Evolutionary conservation across 2,113 vertebrate species (phyloP).

Genomic region (Dipodomys spectabilis): DNA sequence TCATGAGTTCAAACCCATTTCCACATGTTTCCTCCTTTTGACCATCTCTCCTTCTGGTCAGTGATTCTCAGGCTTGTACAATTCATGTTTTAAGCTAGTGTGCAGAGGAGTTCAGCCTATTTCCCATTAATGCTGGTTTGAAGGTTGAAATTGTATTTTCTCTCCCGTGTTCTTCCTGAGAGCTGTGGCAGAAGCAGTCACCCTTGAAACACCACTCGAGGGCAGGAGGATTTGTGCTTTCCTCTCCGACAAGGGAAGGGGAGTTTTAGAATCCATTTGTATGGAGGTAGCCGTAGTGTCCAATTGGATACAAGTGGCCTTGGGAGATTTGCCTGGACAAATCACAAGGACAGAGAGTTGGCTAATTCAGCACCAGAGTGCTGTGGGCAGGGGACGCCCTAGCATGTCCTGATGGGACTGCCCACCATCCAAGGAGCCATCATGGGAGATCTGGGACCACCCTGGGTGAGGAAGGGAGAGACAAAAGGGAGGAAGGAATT

Average conservation of each 20-base stretch:
- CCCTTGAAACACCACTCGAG: not conserved
- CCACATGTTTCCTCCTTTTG: not conserved
- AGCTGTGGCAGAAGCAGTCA: not conserved
- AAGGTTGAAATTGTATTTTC: constrained; percentile 47
- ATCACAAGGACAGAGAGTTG: not conserved
- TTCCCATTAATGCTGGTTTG: not conserved
- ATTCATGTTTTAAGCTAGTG: not conserved
- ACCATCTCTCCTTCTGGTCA: not conserved
- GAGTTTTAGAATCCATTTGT: constrained; percentile 47
- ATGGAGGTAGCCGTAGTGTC: not conserved
- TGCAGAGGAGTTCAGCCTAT: not conserved
- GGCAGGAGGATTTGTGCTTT: constrained; percentile 15
- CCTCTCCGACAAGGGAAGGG: constrained; percentile 22
- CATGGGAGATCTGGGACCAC: not conserved
- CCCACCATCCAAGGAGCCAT: not conserved
- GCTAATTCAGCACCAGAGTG: not conserved
- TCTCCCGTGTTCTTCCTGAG: constrained; percentile 12
- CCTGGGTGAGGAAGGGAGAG: not conserved
- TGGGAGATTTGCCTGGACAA: not conserved
- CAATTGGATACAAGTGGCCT: not conserved
- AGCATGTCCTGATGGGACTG: not conserved
- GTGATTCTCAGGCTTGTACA: not conserved
- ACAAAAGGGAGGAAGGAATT: not conserved
- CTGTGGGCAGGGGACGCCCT: not conserved
- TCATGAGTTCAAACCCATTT: not conserved